Evolutionary conservation across 2,113 vertebrate genomes (phyloP), one percentile per base, ranked within the genome.

Genomic region (Lepisosteus osseus): DNA sequence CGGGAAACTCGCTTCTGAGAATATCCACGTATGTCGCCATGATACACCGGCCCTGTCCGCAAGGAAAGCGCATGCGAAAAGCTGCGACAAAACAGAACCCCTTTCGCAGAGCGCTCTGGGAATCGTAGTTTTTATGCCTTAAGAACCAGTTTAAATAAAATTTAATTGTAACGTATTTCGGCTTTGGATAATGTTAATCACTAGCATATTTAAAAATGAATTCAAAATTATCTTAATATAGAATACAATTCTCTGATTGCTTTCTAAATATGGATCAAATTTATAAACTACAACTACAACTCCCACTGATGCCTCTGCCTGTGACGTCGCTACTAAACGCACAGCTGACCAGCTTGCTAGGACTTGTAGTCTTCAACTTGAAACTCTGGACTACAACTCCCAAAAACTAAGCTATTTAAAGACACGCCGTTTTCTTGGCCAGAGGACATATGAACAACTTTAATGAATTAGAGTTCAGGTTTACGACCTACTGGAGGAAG

Each of bases 11-110:
- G 89, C 86, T 95, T 89, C 93, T 93, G 80, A 98, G 86, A 67
- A 98, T 97, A 57, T 98, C 95, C 83, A 95, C 95, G 85, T 94
- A 98, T 61, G 95, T 93, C 90, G 95, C 96, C 96, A 97, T 97
- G 86, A 90, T 94, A 80, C 77, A 81, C 88, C 85, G 83, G 85
- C 80, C 73, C 82, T 73, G 71, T 73, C 70, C 71, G 43, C 70
- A 61, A 74, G 69, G 13, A 57, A 67, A 4, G 72, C 89, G 87
- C 89, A 87, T 83, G 88, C 79, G 87, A 70, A 8, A 17, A 63
- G 1, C 75, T 72, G 74, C 73, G 15, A 69, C 68, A 61, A 68
- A 59, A 61, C 41, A 9, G 13, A 13, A 3, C 9, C 11, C n/a
- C 3, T 14, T 65, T 47, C 54, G 43, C 68, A 0, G 12, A 6